Base-by-base conservation (phyloP, 2,888 invertebrate genomes). In the Phlogophora meticulosa region DNA sequence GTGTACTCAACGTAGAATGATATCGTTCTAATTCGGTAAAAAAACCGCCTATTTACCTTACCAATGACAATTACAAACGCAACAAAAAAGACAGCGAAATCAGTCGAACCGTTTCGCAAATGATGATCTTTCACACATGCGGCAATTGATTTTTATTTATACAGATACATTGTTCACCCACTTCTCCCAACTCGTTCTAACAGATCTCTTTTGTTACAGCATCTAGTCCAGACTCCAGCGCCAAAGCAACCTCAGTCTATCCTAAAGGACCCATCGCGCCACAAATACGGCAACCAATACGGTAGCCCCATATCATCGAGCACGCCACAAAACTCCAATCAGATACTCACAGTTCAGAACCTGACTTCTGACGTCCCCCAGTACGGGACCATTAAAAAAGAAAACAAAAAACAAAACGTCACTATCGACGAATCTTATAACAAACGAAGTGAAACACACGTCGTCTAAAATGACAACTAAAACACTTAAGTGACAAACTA, bases 231-330 rank as follows among this genome's bases (percentile, higher is more conserved):
- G 75, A 92, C 94, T 1, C 92, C 92, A 7, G 84, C 88, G 3
- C 89, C 92, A 51, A 96, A 96, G 83, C 96, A 96, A 72, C 97
- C 97, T 0, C 96, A 96, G 79, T 96, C 96, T 34, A 97, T 97
- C 75, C 92, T 97, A 7, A 97, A 97, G 85, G 96, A 96, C 88
- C 96, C 96, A 4, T 96, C 96, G 63, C 92, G 96, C 40, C 96
- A 96, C 86, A 96, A 96, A 84, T 96, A 96, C 72, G 95, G 94
- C 36, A 95, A 93, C 78, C 96, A 96, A 46, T 96, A 96, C 72
- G 95, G 93, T 4, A 95, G 94, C 83, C 94, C 94, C 0, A 85
- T 94, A 53, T 94, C 94, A 0, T 89, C 93, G 15, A 94, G 92
- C 85, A 94, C 92, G 51, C 96, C 92, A 45, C 96, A 91, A 78